Base-by-base conservation (phyloP, 2,113 vertebrate genomes). In the Psophia crepitans region DNA sequence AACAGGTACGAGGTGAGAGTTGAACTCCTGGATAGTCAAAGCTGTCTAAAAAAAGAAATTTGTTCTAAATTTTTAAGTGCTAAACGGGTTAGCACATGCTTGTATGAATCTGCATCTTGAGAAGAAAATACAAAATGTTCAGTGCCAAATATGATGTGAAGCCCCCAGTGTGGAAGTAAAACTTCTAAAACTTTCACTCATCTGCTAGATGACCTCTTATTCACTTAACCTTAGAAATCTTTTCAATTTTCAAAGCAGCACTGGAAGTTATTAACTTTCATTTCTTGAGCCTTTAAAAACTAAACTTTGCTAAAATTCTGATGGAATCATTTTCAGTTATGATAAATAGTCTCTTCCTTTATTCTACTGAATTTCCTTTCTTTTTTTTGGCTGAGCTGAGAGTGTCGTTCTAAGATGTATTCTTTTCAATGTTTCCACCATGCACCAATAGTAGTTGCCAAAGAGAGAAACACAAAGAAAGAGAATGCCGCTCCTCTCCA, bases 401-500 rank as follows among this genome's bases (percentile, higher is more conserved):
- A 48, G 30, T n/a, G 17, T 68, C 1, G 0, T 85, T 93, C 93
- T 44, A 87, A 84, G 65, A 84, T n/a, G 39, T 13, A 76, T 44
- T 53, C 43, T 76, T 75, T 61, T 73, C 80, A 78, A 7, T 30
- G 39, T 73, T 93, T 95, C 39, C 24, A 87, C 65, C 83, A 78
- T 3, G 15, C 78, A 86, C 37, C 23, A 84, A 14, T 33, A 58
- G 32, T 24, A 63, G 53, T 22, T 95, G 90, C 79, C 87, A 77
- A 90, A 81, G 64, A 84, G 8, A 79, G 28, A 80, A 89, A 91
- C 24, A 95, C 64, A 90, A 86, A 96, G 69, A 63, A 84, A 89
- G 82, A 88, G 54, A 87, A 74, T 11, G 26, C 41, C 89, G 70
- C 44, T 92, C 37, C 57, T 87, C 57, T 91, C 77, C 89, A 93